These are phyloP conservation scores for Apogon talboti DNA, from an alignment of 2,797 vertebrate genomes.

Conservation along the genomic window DNA sequence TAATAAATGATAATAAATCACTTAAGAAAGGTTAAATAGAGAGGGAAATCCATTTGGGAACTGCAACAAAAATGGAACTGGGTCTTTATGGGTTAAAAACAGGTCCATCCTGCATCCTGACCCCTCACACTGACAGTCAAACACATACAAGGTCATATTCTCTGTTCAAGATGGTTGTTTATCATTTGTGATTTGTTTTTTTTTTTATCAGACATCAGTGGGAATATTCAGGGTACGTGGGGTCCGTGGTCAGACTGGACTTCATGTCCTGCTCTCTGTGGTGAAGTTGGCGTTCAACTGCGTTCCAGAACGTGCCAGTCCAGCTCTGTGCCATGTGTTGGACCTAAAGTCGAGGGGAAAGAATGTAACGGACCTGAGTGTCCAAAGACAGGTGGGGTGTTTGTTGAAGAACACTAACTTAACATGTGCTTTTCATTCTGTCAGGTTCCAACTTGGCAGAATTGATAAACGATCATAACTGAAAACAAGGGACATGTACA, in stretches of 20 bases:
- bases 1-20: too few species aligned
- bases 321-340: conserved; percentile 82
- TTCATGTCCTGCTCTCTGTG: conserved; percentile 89
- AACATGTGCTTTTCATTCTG: neutral
- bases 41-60: too few species aligned
- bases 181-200: neutral
- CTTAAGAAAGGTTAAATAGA: too few species aligned
- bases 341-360: conserved; percentile 87
- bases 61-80: too few species aligned
- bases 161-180: neutral
- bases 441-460: neutral
- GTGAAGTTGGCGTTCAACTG: conserved; percentile 86
- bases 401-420: neutral
- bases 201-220: conserved; percentile 51
- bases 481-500: neutral
- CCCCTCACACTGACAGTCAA: too few species aligned
- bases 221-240: conserved; percentile 80
- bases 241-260: conserved; percentile 93
- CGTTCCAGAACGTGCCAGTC: conserved; percentile 89
- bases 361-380: conserved; percentile 88
- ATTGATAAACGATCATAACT: neutral
- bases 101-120: too few species aligned
- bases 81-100: too few species aligned
- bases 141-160: neutral
- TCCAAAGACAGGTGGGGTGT: conserved; percentile 72